Conservation (phyloP, 2,888 invertebrate species). For the Chloromyia formosa region DNA sequence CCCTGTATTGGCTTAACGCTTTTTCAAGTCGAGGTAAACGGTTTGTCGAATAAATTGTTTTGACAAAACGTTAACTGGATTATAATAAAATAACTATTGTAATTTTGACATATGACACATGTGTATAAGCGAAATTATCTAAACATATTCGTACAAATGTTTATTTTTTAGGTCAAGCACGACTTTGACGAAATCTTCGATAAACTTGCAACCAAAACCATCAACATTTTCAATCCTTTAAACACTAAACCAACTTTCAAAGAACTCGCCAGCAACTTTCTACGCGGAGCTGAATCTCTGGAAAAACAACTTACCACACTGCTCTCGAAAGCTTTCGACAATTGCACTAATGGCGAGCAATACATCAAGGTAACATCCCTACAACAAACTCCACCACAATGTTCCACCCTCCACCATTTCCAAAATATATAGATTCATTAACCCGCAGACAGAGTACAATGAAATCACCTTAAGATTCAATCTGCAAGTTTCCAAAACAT, state of each 20-base stretch:
- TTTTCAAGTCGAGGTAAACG: too few species aligned
- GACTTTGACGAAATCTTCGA: slow-evolving; percentile 3
- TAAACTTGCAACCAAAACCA: background rate
- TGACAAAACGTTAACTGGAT: too few species aligned
- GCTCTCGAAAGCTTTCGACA: slow-evolving; percentile 69
- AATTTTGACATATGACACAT: too few species aligned
- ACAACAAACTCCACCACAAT: background rate
- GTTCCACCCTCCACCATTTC: background rate
- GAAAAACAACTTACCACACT: slow-evolving; percentile 70
- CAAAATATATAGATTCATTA: background rate
- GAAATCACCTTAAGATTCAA: slow-evolving; percentile 4
- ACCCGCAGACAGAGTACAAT: background rate
- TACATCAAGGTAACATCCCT: slow-evolving; percentile 67
- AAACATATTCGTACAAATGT: too few species aligned
- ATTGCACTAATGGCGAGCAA: slow-evolving; percentile 68
- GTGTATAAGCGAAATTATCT: background rate
- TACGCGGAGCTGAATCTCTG: slow-evolving; percentile 55
- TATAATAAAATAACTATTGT: too few species aligned
- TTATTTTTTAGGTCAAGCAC: slow-evolving; percentile 9
- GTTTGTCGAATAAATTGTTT: too few species aligned
- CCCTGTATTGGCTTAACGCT: too few species aligned
- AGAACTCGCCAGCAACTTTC: background rate
- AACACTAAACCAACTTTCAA: background rate
- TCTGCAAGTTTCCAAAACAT: slow-evolving; percentile 25
- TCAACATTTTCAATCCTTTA: background rate